Percentiles rank a stretch among this genome's conserved stretches.
phyloP scores from a whole-genome alignment of 2,888 invertebrate species.

The Eilema depressum region DNA sequence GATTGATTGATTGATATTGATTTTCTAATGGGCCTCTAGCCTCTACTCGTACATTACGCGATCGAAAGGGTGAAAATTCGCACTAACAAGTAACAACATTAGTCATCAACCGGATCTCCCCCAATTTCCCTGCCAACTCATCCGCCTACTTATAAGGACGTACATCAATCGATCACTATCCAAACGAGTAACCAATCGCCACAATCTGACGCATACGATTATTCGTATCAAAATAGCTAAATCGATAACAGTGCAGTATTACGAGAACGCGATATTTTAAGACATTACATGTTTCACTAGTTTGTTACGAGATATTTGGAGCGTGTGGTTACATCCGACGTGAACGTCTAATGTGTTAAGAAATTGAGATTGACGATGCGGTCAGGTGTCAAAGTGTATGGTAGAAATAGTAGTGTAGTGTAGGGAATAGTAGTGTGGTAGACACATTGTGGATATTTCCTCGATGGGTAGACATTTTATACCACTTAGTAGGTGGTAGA shows the following conservation, averaged over 20 bases:
- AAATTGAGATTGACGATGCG: neutral
- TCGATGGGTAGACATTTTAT: too few relatives aligned
- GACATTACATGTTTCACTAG: slow-evolving; percentile 11
- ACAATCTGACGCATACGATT: slow-evolving; percentile 6
- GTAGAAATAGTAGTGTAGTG: too few relatives aligned
- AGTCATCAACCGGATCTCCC: neutral
- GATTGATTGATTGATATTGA: too few relatives aligned
- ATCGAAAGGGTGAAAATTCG: too few relatives aligned
- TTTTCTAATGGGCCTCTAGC: too few relatives aligned
- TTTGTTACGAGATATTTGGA: slow-evolving; percentile 16
- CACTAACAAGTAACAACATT: too few relatives aligned
- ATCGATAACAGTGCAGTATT: slow-evolving; percentile 18
- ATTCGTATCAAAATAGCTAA: slow-evolving; percentile 19
- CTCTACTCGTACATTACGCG: too few relatives aligned
- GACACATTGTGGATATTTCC: too few relatives aligned
- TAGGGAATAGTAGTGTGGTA: too few relatives aligned
- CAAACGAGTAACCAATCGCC: neutral
- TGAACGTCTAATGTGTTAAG: slow-evolving; percentile 4
- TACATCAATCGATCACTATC: neutral
- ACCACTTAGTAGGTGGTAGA: too few relatives aligned
- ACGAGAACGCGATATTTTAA: slow-evolving; percentile 20
- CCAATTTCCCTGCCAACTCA: neutral
- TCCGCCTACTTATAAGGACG: neutral
- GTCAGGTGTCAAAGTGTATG: neutral
- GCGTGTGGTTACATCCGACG: slow-evolving; percentile 13